Evolutionary conservation across 2,888 invertebrate species (phyloP), one percentile per base, ranked within the genome.

Genomic region (Eristalis tenax): DNA sequence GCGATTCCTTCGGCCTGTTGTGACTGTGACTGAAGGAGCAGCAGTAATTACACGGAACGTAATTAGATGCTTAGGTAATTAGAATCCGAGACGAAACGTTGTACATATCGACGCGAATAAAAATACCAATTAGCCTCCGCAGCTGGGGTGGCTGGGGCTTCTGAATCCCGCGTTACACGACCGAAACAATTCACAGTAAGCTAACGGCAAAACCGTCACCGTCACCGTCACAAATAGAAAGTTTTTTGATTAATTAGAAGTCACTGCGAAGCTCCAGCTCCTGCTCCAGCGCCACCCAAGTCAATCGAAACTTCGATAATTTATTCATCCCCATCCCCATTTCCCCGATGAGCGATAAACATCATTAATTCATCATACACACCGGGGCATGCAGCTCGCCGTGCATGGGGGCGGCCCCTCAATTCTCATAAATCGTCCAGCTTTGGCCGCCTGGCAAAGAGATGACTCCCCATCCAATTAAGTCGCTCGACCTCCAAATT

Each of bases 401-500:
- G 38, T 65, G 64, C 26, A 32, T 32, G 32, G 77, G 50, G 65
- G 40, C 43, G 23, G 15, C 74, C 69, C 4, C 50, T 43, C 70
- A n/a, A 18, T 32, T 64, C 59, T 83, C 79, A 83, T 83, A 87
- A 87, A 87, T 83, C 79, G 68, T 56, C 32, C 73, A 57, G 18
- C 50, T 57, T 71, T 18, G 50, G 8, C 28, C 50, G 56, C 11
- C 43, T 61, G n/a, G 32, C n/a, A 38, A 38, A 50, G 69, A 50
- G 23, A 18, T 32, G 71, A 63, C 74, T 75, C 79, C 77, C 79
- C 80, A 88, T 83, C 84, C 81, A 84, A 88, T 88, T 88, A 84
- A 81, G 83, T 84, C 84, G 81, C 70, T 84, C 88, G 88, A 88
- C 88, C 88, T 88, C 88, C 76, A 88, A 88, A 77, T 84, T 84